Conservation (phyloP, 2,888 invertebrate genomes). For the Plemyria rubiginata region DNA sequence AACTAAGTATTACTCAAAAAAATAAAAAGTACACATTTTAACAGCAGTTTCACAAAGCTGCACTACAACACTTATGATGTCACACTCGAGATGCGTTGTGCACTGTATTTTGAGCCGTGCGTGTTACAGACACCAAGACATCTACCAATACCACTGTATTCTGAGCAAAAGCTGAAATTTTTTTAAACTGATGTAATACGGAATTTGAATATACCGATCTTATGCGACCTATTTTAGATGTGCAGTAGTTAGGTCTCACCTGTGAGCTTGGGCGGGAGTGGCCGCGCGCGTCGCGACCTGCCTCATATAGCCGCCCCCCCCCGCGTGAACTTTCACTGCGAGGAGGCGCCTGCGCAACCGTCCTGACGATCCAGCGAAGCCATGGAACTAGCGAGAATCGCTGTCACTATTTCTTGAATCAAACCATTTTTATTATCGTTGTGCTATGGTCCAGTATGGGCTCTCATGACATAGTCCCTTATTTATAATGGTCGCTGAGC, state of each 20-base stretch:
- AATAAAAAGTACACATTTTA: neutral
- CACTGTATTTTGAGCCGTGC: neutral
- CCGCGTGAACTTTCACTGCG: constrained; percentile 67
- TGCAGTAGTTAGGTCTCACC: constrained; percentile 61
- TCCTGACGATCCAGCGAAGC: constrained; percentile 61
- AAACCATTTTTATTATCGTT: too few relatives aligned
- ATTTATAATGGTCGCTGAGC: too few relatives aligned
- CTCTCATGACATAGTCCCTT: too few relatives aligned
- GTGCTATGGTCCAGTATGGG: too few relatives aligned
- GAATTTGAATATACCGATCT: neutral
- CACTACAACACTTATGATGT: constrained; percentile 34
- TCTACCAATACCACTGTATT: neutral
- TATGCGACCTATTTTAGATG: constrained; percentile 23
- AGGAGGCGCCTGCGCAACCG: constrained; percentile 65
- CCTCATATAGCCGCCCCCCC: constrained; percentile 70
- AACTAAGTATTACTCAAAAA: constrained; percentile 4
- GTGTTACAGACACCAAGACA: neutral
- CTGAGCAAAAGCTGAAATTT: too few relatives aligned
- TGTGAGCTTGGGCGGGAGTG: constrained; percentile 68
- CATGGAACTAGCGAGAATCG: constrained; percentile 43
- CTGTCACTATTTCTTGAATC: too few relatives aligned
- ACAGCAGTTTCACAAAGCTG: constrained; percentile 3
- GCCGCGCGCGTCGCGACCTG: constrained; percentile 67
- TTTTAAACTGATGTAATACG: neutral
- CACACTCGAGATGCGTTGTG: constrained; percentile 8